Evolutionary conservation across 1,140 invertebrate genomes (phyloP), one percentile per base, ranked within the genome.

Genomic region (Batillaria attramentaria): DNA sequence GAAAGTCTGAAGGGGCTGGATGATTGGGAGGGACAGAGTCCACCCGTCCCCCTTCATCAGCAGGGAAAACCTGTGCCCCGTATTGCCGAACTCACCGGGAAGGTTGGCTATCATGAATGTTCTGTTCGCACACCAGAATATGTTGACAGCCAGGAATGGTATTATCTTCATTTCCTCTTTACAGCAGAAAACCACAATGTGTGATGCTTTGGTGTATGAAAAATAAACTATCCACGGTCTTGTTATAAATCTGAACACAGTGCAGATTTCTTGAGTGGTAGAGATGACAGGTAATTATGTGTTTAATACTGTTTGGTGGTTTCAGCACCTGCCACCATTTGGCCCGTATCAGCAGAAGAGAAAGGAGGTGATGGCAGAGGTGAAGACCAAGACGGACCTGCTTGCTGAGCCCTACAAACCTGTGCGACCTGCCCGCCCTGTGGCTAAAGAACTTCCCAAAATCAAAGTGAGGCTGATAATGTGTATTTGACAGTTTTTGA

Each of bases 1-100:
- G 92, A 95, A 72, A 94, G 93, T 46, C 89, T 95, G 2, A 91
- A 93, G 4, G 91, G 93, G 3, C 87, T 94, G 2, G 88, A 92
- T 66, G 93, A 94, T 42, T 99, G 98, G 98, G 94, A 96, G 84
- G 97, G 98, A 0, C 98, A 99, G 89, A 97, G 96, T 78, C 97
- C 97, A 20, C 97, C 97, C 4, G 96, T 95, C 0, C 90, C 92
- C 5, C 95, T 91, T 84, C 97, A 98, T 87, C 98, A 99, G 91
- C 95, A 95, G 87, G 98, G 98, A 74, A 99, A 99, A 92, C 94
- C 95, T 0, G 93, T 97, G 0, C 95, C 35, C 92, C 93, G 84
- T 93, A 93, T 86, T 89, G 78, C 77, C 18, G 85, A 88, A 62
- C 75, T 90, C 13, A 77, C 87, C 93, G 89, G 89, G 39, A 79